Evolutionary conservation across 2,113 vertebrate species (phyloP), one percentile per base, ranked within the genome.

Genomic region (Condylura cristata): DNA sequence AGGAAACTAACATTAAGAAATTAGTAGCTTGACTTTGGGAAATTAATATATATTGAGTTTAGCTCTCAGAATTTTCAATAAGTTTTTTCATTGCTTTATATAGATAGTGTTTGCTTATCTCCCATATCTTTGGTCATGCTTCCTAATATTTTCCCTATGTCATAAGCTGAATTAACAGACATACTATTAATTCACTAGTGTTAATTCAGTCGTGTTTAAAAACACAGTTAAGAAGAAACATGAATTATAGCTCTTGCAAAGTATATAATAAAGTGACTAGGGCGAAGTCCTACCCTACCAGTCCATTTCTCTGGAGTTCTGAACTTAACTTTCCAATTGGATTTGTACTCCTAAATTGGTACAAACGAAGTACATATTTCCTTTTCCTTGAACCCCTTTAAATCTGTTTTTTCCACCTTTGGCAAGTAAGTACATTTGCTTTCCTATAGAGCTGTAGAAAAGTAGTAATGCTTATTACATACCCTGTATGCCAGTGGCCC

Each of bases 1-100:
- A 72, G 32, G 22, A 44, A 79, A 71, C 28, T 65, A 72, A 34
- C 84, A 84, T 89, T 6, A 53, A 63, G 46, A 89, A 92, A 72
- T 74, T 61, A 86, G 53, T 70, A 61, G 34, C n/a, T 84, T 72
- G 9, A 41, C 10, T 65, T 12, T 65, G 48, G n/a, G 22, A 85
- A 89, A 72, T 51, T 85, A 74, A 58, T 80, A 34, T 92, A 60
- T 66, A 34, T 37, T 53, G 85, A n/a, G 18, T 86, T 89, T 10
- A 65, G 14, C 37, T 72, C 11, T 78, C 28, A 18, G 56, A 79
- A 78, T 72, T 56, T 71, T 65, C 26, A 34, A 78, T 46, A 9
- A 8, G 76, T 86, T 88, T 79, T 87, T 92, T 83, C 24, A 39
- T 92, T 89, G 66, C 24, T 66, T 89, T 85, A 85, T 24, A 9